Conservation (phyloP, 2,888 invertebrate genomes). For the Pollenia angustigena region DNA sequence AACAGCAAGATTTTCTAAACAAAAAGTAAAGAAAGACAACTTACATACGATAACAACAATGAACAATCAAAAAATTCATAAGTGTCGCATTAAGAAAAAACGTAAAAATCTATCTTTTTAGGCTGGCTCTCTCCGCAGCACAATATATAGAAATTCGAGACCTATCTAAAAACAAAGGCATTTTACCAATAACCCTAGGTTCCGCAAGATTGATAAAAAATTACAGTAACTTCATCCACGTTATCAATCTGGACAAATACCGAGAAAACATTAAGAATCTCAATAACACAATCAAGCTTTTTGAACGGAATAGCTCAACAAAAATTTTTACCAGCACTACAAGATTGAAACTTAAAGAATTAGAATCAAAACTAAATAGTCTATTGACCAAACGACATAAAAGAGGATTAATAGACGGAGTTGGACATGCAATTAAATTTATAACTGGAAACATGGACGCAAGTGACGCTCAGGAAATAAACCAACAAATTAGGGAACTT, state of each 20-base stretch:
- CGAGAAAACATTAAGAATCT: not conserved
- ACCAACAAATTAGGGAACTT: slow-evolving; percentile 35
- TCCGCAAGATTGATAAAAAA: slow-evolving; percentile 7
- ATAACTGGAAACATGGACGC: slow-evolving; percentile 66
- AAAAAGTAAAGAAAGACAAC: slow-evolving; percentile 10
- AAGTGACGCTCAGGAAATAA: slow-evolving; percentile 43
- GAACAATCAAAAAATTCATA: slow-evolving; percentile 21
- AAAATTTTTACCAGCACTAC: slow-evolving; percentile 15
- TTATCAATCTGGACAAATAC: not conserved
- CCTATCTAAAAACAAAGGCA: slow-evolving; percentile 20
- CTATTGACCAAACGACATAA: slow-evolving; percentile 35
- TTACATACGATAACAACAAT: slow-evolving; percentile 1
- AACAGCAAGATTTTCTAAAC: not conserved
- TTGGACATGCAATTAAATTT: slow-evolving; percentile 56
- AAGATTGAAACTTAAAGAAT: slow-evolving; percentile 45
- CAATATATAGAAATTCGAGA: slow-evolving; percentile 33
- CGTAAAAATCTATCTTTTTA: slow-evolving; percentile 10
- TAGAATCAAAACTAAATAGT: slow-evolving; percentile 25
- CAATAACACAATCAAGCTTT: not conserved
- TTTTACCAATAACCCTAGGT: slow-evolving; percentile 27
- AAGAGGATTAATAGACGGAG: slow-evolving; percentile 60
- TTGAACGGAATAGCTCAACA: not conserved
- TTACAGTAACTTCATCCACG: slow-evolving; percentile 6
- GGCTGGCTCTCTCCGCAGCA: not conserved
- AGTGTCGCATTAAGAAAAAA: slow-evolving; percentile 24